Conservation (phyloP, 2,113 vertebrate genomes). For the Phocoena phocoena region DNA sequence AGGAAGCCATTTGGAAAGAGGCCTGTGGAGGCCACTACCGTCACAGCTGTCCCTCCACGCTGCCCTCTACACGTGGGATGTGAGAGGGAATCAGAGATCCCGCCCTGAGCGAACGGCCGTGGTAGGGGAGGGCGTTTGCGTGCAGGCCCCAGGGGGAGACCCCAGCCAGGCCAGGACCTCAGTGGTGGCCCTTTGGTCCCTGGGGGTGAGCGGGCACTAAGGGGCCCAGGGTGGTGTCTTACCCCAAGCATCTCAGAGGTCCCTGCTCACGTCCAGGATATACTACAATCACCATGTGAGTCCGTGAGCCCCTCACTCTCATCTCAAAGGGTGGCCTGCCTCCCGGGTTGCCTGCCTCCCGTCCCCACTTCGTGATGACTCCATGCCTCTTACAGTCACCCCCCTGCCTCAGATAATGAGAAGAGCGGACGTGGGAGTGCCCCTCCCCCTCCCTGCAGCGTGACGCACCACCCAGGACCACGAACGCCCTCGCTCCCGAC, state of each 20-base stretch:
- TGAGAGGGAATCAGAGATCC: accelerated
- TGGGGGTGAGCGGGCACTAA: accelerated
- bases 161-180: not conserved
- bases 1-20: not conserved
- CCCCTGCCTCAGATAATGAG: not conserved
- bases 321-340: not conserved
- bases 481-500: conserved; percentile 42
- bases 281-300: not conserved
- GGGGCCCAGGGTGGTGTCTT: accelerated
- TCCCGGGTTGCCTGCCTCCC: not conserved
- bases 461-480: conserved; percentile 57
- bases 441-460: not conserved
- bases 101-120: accelerated
- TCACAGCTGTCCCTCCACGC: not conserved
- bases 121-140: accelerated
- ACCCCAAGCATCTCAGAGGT: not conserved
- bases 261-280: accelerated
- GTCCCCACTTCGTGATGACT: not conserved
- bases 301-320: not conserved
- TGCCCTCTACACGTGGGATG: accelerated
- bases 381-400: not conserved
- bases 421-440: not conserved
- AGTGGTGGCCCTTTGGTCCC: not conserved
- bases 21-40: accelerated
- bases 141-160: accelerated